Base-by-base conservation (phyloP, 2,888 invertebrate species). In the Chymomyza procnemis region DNA sequence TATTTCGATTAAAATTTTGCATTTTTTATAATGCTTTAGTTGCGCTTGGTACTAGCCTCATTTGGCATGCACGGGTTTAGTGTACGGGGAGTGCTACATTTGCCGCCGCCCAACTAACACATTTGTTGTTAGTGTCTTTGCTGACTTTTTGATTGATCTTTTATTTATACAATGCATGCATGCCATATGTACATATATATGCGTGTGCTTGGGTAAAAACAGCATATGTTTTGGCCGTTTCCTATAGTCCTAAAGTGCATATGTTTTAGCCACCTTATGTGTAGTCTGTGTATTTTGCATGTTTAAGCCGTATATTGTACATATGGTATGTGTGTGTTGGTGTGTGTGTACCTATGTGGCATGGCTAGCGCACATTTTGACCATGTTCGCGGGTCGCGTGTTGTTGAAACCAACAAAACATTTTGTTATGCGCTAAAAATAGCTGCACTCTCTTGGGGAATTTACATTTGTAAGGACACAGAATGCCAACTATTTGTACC, bases 1-100 rank as follows among this genome's bases (percentile, higher is more conserved):
- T 81, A 78, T 79, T 79, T 79, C 78, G 81, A 87, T 86, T 87
- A 83, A 78, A 82, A 78, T 77, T 79, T 76, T 85, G 74, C 59
- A 87, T 87, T 77, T 84, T 84, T 84, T 84, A 85, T 84, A 75
- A 81, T 69, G 67, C 50, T 64, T 64, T 68, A 71, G 73, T 58
- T 50, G 55, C 55, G 4, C 8, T 4, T 41, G 12, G 34, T 41
- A 12, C 34, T 61, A 56, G 22, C 57, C 73, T 79, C 77, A 79
- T 82, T 73, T 72, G 34, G 56, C 63, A 80, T 77, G 76, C 76
- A 79, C 70, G 69, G 64, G 67, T 22, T 46, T 56, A 16, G 16
- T 19, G 30, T 22, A 34, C 19, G 4, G 12, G 4, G 12, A 41
- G n/a, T 26, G 6, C 46, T 16, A 55, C 30, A 14, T 14, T 6